These are phyloP conservation scores for Microplitis demolitor DNA, from an alignment of 1,140 invertebrate species.

Conservation along the genomic window DNA sequence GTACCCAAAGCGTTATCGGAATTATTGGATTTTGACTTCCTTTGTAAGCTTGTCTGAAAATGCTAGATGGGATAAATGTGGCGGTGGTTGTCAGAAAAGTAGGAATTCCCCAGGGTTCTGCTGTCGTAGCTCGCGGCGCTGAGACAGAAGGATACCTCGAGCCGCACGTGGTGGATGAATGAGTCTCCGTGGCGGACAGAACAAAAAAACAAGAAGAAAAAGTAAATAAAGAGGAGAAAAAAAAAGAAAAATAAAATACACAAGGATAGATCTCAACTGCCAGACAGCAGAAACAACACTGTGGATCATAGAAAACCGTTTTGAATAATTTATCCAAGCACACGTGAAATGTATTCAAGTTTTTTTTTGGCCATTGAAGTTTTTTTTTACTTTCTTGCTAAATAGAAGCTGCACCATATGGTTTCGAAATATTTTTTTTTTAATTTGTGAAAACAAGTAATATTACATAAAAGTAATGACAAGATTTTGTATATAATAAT, in stretches of 20 bases:
- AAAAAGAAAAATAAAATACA: constrained; percentile 8
- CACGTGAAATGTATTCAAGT: constrained; percentile 29
- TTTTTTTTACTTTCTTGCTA: neutral
- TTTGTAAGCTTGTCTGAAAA: constrained; percentile 48
- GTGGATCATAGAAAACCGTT: constrained; percentile 46
- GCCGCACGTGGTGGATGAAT: neutral
- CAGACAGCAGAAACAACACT: constrained; percentile 35
- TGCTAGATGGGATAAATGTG: constrained; percentile 46
- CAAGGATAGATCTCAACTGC: constrained; percentile 40
- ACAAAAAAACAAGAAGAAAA: constrained; percentile 4
- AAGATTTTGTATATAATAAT: too few species aligned
- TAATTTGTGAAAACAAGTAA: too few species aligned
- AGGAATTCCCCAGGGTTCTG: constrained; percentile 41
- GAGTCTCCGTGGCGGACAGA: constrained; percentile 10
- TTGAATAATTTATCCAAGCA: constrained; percentile 48
- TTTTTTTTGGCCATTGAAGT: neutral
- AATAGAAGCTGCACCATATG: too few species aligned
- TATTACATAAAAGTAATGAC: too few species aligned
- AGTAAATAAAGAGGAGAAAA: constrained; percentile 14
- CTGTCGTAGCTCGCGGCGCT: constrained; percentile 21
- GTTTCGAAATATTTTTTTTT: too few species aligned
- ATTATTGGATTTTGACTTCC: constrained; percentile 49
- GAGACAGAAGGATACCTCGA: neutral
- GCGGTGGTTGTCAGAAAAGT: constrained; percentile 47
- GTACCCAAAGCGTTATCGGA: constrained; percentile 41